Percentiles rank a stretch among this genome's conserved stretches.
These are phyloP conservation scores for Takifugu bimaculatus DNA, from an alignment of 2,113 vertebrate genomes.

Conservation along the genomic window DNA sequence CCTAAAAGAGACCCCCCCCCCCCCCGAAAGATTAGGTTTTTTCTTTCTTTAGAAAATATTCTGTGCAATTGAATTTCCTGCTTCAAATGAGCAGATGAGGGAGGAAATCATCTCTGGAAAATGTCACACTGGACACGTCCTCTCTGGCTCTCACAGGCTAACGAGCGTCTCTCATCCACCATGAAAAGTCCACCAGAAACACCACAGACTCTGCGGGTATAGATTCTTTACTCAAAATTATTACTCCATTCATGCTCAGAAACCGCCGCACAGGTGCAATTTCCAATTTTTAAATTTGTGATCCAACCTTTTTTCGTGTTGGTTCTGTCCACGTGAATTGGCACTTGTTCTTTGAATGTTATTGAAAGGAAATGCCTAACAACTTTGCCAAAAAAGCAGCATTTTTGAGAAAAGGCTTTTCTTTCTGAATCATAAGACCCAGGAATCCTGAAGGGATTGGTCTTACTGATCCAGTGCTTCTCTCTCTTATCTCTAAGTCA, in stretches of 20 bases:
- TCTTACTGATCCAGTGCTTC: not conserved
- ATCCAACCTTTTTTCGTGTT: no score
- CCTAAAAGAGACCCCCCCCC: not conserved
- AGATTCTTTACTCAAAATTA: no score
- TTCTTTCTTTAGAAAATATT: not conserved
- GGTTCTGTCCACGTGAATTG: not conserved
- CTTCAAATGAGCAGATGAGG: conserved; percentile 22
- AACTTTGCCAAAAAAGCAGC: no score
- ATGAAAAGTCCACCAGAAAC: conserved; percentile 12
- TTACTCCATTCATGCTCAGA: no score
- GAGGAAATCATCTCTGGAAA: conserved; percentile 33
- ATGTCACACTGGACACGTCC: conserved; percentile 24
- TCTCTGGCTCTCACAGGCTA: conserved; percentile 28
- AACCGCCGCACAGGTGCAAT: not conserved
- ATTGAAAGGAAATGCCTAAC: not conserved
- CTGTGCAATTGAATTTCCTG: conserved; percentile 3
- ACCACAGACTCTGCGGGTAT: not conserved
- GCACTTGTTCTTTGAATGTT: not conserved
- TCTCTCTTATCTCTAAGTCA: not conserved
- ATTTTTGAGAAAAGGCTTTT: not conserved
- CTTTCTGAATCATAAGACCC: conserved; percentile 1
- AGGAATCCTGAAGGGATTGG: no score
- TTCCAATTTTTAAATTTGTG: no score
- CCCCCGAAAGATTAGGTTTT: not conserved
- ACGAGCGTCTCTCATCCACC: conserved; percentile 37